Evolutionary conservation across 2,888 invertebrate species (phyloP), one percentile per base, ranked within the genome.

Genomic region (Lasioglossum vierecki): DNA sequence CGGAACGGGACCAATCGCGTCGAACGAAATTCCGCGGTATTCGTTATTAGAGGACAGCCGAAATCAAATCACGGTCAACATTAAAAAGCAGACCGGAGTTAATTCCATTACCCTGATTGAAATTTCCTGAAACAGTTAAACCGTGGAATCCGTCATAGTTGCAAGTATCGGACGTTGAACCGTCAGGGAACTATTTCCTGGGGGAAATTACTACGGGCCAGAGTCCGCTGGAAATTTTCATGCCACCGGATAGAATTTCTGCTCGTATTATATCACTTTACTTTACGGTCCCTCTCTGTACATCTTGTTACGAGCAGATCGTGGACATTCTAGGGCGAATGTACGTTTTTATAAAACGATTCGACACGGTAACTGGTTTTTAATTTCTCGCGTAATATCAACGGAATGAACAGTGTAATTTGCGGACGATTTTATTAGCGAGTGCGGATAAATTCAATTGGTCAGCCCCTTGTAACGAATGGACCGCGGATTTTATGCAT

Each of bases 131-230:
- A 39, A 35, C 35, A 35, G 68, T 68, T 35, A 22, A 39, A 39
- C 39, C 35, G 35, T 22, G 39, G 68, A 68, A 68, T 39, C 11
- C 30, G 39, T 68, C 39, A 68, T 68, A 39, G 30, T 3, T 30
- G 63, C 63, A 68, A 39, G 35, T 68, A 68, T 68, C 39, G 68
- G 68, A 68, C 68, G 35, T 68, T 68, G 68, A 68, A 68, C 22
- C 68, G 68, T 68, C 35, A 4, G 9, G 39, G 68, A 68, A 68
- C 39, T 39, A 68, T 68, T 39, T 22, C 39, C 68, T 39, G 22
- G 39, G 68, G 39, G 68, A 68, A 35, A 35, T 35, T 68, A 68
- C 39, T 35, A 39, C 68, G 22, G 22, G 39, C 63, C 11, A 39
- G 68, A 68, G 39, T 39, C 30, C 68, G 39, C 39, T 4, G 39